phyloP scores from a whole-genome alignment of 2,113 vertebrate species.

The Lamprologus callipterus region DNA sequence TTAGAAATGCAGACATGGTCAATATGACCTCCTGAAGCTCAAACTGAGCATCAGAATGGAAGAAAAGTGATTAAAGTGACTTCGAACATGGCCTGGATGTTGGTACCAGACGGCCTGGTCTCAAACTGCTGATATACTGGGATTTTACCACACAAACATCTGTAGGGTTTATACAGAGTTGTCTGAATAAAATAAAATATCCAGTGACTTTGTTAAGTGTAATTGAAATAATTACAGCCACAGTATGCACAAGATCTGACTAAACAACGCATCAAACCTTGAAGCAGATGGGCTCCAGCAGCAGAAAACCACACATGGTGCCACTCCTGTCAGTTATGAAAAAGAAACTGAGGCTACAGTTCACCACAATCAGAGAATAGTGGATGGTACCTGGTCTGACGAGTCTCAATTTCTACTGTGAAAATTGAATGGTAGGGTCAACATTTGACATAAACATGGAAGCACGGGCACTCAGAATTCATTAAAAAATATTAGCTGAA shows the following conservation, averaged over 20 bases:
- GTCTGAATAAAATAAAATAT: not conserved
- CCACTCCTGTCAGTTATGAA: not conserved
- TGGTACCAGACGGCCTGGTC: not conserved
- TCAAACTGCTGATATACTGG: not conserved
- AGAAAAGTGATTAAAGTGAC: not conserved
- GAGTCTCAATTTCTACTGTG: not conserved
- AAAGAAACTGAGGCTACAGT: not conserved
- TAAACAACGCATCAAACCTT: not conserved
- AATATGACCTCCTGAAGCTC: not conserved
- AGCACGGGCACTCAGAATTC: not conserved
- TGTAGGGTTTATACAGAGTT: not conserved
- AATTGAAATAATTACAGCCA: not conserved
- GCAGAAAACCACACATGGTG: not conserved
- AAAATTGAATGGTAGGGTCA: not conserved
- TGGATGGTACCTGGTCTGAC: not conserved
- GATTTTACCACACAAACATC: not conserved
- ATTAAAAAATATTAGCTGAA: not conserved
- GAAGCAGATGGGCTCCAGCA: not conserved
- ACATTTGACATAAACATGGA: not conserved
- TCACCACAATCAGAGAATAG: not conserved
- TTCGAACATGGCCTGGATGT: not conserved
- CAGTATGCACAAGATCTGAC: not conserved
- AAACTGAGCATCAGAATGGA: not conserved
- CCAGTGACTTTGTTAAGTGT: rapidly evolving
- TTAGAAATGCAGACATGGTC: not conserved